Base-by-base conservation (phyloP, 2,888 invertebrate genomes). In the Metopia argyrocephala region DNA sequence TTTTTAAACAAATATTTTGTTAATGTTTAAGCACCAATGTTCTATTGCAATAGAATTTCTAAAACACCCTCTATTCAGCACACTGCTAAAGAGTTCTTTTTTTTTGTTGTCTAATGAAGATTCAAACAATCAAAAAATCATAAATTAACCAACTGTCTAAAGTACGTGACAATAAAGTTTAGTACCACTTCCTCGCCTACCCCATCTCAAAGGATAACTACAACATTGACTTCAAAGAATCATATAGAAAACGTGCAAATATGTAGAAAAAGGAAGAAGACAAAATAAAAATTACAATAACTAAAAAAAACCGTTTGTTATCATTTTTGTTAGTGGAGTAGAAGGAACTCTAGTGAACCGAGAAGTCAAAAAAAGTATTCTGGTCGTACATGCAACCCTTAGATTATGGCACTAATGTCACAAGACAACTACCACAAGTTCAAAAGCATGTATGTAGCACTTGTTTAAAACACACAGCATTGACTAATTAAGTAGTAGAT, bases 141-240 rank as follows among this genome's bases (percentile, higher is more conserved):
- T 81, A 81, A 81, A 81, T 81, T 78, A 81, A 71, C 70, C 74
- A 81, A 81, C 81, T 81, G 81, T 78, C 81, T 2, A 78, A 81
- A 75, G 78, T 81, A 81, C 81, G 81, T 81, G 81, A 81, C 78
- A 81, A 78, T 78, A 81, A 81, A 81, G 81, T 81, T 81, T 50
- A 78, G 71, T 75, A 56, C 52, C 21, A 69, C n/a, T n/a, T n/a
- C n/a, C n/a, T n/a, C n/a, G n/a, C n/a, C n/a, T n/a, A n/a, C n/a
- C n/a, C 15, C 12, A 28, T 50, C 28, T 27, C 28, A 56, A 45
- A 59, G 5, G 38, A 70, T 15, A 59, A 45, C 56, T 48, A 38
- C 56, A 50, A 70, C 54, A 54, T 56, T 68, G 18, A 46, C 66
- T 59, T 59, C 15, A 56, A 48, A 69, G 64, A 65, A 20, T 68